A percentile compares a stretch with the other conserved stretches of the same genome.
phyloP scores from a whole-genome alignment of 2,113 vertebrate species.

The Apaloderma vittatum region DNA sequence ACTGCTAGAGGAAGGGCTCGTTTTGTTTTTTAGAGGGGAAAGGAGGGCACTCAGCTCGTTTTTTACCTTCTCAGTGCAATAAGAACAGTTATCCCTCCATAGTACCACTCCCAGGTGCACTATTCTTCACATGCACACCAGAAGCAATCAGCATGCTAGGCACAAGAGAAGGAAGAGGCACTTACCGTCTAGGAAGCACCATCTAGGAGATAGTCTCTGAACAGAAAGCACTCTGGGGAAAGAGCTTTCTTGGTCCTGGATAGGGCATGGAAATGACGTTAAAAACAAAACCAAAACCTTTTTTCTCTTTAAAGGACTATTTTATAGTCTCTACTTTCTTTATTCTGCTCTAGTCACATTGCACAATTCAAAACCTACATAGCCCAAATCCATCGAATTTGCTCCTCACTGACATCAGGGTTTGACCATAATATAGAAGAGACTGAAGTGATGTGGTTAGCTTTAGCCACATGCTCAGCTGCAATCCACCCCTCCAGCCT shows the following conservation, averaged over 20 bases:
- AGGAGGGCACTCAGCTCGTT: background rate
- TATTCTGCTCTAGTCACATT: background rate
- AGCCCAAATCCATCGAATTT: background rate
- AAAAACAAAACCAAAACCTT: background rate
- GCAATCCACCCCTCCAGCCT: background rate
- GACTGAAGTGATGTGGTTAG: background rate
- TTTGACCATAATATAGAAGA: background rate
- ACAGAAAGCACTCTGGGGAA: slow-evolving; percentile 86
- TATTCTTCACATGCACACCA: background rate
- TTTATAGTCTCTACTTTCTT: background rate
- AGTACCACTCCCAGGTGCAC: too few species aligned
- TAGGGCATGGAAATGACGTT: background rate
- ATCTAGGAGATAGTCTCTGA: slow-evolving; percentile 92
- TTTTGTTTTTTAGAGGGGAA: background rate
- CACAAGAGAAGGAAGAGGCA: slow-evolving; percentile 11
- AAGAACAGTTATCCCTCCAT: background rate
- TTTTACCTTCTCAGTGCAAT: background rate
- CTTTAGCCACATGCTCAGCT: background rate
- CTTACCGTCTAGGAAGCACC: slow-evolving; percentile 99
- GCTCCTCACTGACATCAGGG: background rate
- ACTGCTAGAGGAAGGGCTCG: background rate
- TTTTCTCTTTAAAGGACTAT: background rate
- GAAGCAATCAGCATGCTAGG: background rate
- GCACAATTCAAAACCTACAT: background rate
- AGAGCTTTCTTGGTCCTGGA: slow-evolving; percentile 87